Conservation (phyloP, 1,140 invertebrate genomes). For the Thaumetopoea pityocampa region DNA sequence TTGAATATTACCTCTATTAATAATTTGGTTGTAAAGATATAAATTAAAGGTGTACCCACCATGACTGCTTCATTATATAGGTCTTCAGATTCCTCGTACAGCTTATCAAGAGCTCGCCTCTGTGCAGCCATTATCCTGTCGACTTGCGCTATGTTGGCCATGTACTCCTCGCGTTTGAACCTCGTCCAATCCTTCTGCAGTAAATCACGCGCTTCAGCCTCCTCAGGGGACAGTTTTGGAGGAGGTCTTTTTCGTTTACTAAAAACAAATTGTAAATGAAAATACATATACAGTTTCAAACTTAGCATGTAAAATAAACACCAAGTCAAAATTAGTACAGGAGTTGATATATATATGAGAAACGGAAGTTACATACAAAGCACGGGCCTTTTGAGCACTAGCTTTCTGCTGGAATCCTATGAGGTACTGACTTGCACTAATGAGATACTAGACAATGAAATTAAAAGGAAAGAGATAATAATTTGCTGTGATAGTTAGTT, state of each 20-base stretch:
- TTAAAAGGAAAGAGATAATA: too few relatives aligned
- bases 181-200: constrained; percentile 84
- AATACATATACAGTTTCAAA: too few relatives aligned
- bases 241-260: constrained; percentile 55
- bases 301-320: too few relatives aligned
- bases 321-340: too few relatives aligned
- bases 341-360: too few relatives aligned
- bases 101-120: constrained; percentile 84
- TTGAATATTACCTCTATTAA: neutral
- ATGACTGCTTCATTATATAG: constrained; percentile 89
- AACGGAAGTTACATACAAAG: too few relatives aligned
- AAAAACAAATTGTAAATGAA: constrained; percentile 8
- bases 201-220: constrained; percentile 42
- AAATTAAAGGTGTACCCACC: constrained; percentile 61
- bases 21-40: too few relatives aligned
- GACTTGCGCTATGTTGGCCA: constrained; percentile 80
- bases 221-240: constrained; percentile 31
- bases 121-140: constrained; percentile 82
- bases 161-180: constrained; percentile 81
- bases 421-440: too few relatives aligned
- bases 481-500: too few relatives aligned
- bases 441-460: too few relatives aligned
- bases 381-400: too few relatives aligned
- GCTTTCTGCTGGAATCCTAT: too few relatives aligned
- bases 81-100: constrained; percentile 86